Evolutionary conservation across 2,888 invertebrate species (phyloP).

Genomic region (Agonum fuliginosum): DNA sequence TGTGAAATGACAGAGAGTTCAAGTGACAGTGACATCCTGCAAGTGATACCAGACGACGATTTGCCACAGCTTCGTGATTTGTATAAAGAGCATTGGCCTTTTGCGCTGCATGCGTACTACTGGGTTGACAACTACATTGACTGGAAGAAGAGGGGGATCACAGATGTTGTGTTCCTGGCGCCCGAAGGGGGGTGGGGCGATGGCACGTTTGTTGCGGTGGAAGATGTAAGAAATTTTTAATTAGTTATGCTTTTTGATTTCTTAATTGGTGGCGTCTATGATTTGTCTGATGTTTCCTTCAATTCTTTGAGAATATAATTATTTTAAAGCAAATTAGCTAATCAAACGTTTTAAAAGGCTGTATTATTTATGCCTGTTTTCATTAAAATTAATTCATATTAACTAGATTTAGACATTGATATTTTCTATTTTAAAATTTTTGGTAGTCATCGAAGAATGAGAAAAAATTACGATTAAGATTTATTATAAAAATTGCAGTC

Average conservation of each 20-base stretch:
- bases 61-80: slow-evolving; percentile 66
- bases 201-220: slow-evolving; percentile 69
- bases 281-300: no score
- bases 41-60: slow-evolving; percentile 66
- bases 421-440: no score
- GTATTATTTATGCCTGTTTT: no score
- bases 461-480: no score
- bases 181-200: slow-evolving; percentile 71
- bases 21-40: slow-evolving; percentile 63
- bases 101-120: slow-evolving; percentile 69
- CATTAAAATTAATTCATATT: no score
- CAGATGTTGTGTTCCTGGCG: slow-evolving; percentile 70
- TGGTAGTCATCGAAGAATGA: no score
- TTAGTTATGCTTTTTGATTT: not conserved
- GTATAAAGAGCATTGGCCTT: slow-evolving; percentile 68
- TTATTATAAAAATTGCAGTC: no score
- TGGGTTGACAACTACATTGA: slow-evolving; percentile 70
- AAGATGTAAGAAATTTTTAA: slow-evolving; percentile 60
- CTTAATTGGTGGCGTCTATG: not conserved
- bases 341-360: not conserved
- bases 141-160: slow-evolving; percentile 68
- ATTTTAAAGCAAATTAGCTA: no score
- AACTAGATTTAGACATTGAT: no score
- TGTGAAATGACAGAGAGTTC: slow-evolving; percentile 7
- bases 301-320: no score